Conservation (phyloP, 2,888 invertebrate species). For the Agrochola lota region DNA sequence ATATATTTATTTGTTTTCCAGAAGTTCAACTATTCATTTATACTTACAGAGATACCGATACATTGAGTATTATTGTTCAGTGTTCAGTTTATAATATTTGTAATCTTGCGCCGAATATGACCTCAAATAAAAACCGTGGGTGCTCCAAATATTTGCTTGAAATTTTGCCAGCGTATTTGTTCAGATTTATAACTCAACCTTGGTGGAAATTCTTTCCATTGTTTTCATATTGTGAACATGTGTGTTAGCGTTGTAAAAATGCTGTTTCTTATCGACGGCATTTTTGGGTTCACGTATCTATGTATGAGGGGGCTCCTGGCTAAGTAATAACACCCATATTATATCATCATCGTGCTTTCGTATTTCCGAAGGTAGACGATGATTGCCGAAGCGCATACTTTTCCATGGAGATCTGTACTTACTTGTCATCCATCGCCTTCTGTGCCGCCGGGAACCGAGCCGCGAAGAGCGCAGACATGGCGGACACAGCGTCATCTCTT, state of each 20-base stretch:
- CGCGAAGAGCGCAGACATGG: conserved; percentile 97
- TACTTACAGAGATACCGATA: not conserved
- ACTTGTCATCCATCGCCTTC: conserved; percentile 98
- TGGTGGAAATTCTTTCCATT: conserved; percentile 50
- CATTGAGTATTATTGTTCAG: not conserved
- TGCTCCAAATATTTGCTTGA: conserved; percentile 54
- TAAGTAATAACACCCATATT: no score
- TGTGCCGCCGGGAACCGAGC: conserved; percentile 99
- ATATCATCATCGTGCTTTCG: not conserved
- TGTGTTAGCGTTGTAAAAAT: conserved; percentile 16
- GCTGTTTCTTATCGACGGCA: conserved; percentile 11
- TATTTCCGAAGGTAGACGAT: not conserved
- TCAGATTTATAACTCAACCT: conserved; percentile 51
- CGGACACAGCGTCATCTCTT: conserved; percentile 87
- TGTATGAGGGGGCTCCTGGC: no score
- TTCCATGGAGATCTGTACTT: conserved; percentile 33
- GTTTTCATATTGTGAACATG: conserved; percentile 27
- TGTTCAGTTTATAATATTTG: not conserved
- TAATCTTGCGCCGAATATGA: conserved; percentile 32
- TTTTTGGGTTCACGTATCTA: not conserved
- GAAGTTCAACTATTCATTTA: not conserved
- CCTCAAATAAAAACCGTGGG: conserved; percentile 36
- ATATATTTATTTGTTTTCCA: not conserved
- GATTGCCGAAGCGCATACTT: not conserved
- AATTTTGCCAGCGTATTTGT: conserved; percentile 52